Evolutionary conservation across 2,888 invertebrate genomes (phyloP).

Genomic region (Physocephala rufipes): DNA sequence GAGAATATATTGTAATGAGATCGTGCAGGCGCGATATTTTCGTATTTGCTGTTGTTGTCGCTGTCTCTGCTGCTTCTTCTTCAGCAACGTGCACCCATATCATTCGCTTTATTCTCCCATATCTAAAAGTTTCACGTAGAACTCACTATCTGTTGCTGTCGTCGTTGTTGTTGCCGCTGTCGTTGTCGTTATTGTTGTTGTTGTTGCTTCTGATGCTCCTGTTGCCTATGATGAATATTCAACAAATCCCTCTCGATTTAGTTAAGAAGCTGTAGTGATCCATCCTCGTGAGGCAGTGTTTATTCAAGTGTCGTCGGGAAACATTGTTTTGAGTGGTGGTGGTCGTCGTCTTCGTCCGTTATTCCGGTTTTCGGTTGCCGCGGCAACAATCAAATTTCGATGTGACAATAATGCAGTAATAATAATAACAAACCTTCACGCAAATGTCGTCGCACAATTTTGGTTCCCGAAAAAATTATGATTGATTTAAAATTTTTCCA

Average conservation of each 20-base stretch:
- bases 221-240: not conserved
- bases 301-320: constrained; percentile 59
- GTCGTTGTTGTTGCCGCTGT: constrained; percentile 15
- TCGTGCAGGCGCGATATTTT: not conserved
- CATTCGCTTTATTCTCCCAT: not conserved
- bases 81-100: constrained; percentile 9
- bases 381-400: not conserved
- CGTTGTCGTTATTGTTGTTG: constrained; percentile 9
- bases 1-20: not conserved
- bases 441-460: too few species aligned
- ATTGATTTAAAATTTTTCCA: too few species aligned
- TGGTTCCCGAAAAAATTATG: too few species aligned
- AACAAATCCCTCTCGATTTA: constrained; percentile 15
- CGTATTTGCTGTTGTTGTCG: not conserved
- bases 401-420: not conserved
- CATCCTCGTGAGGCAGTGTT: constrained; percentile 52
- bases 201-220: constrained; percentile 6
- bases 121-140: too few species aligned
- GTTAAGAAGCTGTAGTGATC: constrained; percentile 33
- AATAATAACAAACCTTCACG: too few species aligned
- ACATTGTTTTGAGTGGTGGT: constrained; percentile 50
- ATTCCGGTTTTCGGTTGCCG: not conserved
- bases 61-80: too few species aligned
- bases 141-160: too few species aligned
- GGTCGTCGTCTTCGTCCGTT: too few species aligned